These are phyloP conservation scores for Rhyacichthys aspro DNA, from an alignment of 2,797 vertebrate genomes.

Conservation along the genomic window DNA sequence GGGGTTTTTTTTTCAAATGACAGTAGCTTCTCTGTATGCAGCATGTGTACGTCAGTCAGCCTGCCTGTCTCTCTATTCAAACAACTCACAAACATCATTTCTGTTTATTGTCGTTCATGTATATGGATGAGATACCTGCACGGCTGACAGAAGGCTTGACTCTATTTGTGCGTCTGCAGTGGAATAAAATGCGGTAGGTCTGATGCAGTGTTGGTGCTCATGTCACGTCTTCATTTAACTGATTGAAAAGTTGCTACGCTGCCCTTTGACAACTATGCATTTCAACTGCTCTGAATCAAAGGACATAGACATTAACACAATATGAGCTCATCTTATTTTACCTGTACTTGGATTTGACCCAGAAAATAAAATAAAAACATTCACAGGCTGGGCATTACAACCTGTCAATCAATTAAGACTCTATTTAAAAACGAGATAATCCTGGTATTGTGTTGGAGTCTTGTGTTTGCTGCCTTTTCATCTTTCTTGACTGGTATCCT, in stretches of 20 bases:
- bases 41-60: conserved; percentile 19
- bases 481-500: no score
- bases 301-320: neutral
- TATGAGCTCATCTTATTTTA: no score
- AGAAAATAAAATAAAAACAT: neutral
- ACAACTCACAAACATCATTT: conserved; percentile 49
- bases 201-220: conserved; percentile 17
- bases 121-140: conserved; percentile 57
- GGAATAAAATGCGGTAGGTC: neutral
- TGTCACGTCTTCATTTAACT: conserved; percentile 25
- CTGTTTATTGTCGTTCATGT: conserved; percentile 55
- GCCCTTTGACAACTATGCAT: conserved; percentile 7
- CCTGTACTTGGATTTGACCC: no score
- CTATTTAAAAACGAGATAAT: no score
- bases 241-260: conserved; percentile 24
- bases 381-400: conserved; percentile 2
- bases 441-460: no score
- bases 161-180: neutral
- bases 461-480: no score
- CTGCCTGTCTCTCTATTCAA: conserved; percentile 40
- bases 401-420: no score
- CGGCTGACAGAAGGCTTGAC: conserved; percentile 27
- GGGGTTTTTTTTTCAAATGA: conserved; percentile 11
- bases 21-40: conserved; percentile 22
- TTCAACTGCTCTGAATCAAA: neutral